phyloP scores from a whole-genome alignment of 2,888 invertebrate species.

The Cataglyphis rosenhaueri region DNA sequence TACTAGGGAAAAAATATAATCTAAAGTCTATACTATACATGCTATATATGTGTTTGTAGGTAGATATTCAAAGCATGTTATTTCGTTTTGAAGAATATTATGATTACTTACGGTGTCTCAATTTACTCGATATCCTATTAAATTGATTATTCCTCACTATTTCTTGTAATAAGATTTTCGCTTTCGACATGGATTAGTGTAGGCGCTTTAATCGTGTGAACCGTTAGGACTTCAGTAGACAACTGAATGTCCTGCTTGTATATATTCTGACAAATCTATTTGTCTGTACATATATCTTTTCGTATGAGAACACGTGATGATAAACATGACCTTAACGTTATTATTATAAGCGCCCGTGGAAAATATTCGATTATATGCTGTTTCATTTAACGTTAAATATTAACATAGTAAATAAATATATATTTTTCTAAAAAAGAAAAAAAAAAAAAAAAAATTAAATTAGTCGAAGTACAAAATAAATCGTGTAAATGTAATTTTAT shows the following conservation, averaged over 20 bases:
- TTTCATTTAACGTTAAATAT: constrained; percentile 2
- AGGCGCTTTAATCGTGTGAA: constrained; percentile 18
- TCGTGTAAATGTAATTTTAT: background rate
- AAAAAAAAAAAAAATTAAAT: constrained; percentile 1
- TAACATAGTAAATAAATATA: background rate
- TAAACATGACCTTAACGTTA: constrained; percentile 55
- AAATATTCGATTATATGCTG: background rate
- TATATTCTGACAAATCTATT: constrained; percentile 13
- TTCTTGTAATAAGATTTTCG: constrained; percentile 6
- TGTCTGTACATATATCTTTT: background rate
- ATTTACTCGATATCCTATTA: background rate
- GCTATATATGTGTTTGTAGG: background rate
- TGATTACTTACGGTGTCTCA: background rate
- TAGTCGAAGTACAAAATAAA: background rate
- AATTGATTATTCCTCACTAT: background rate
- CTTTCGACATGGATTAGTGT: constrained; percentile 8
- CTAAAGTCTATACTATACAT: background rate
- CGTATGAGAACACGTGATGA: constrained; percentile 16
- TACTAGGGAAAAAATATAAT: background rate
- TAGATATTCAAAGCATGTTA: background rate
- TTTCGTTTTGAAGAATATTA: background rate
- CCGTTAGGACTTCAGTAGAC: constrained; percentile 69
- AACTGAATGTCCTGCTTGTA: constrained; percentile 58
- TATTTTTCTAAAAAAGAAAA: background rate
- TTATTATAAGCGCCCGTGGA: background rate